Percentiles rank a stretch among this genome's conserved stretches.
Evolutionary conservation across 2,797 vertebrate species (phyloP).

Genomic region (Pangasius sanitwongsei): DNA sequence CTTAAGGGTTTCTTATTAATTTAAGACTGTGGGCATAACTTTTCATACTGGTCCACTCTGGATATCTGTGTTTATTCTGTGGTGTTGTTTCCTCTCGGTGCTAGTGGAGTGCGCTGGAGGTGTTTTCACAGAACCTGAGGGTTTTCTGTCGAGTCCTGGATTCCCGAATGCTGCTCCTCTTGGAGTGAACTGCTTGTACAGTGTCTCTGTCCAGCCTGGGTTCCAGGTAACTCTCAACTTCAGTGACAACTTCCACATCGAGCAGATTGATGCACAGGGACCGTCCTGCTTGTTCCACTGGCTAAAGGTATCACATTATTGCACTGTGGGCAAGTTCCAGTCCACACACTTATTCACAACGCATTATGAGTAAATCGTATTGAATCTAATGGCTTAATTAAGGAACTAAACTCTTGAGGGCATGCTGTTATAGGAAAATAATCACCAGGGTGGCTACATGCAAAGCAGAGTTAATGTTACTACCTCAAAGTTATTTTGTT

Average conservation of each 20-base stretch:
- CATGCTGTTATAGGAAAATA: background rate
- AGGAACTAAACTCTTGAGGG: background rate
- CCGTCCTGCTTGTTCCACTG: constrained; percentile 70
- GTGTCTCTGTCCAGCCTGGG: constrained; percentile 71
- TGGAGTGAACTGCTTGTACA: constrained; percentile 71
- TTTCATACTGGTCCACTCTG: background rate
- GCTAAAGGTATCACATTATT: constrained; percentile 69
- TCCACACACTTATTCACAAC: background rate
- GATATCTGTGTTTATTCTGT: background rate
- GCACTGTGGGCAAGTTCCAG: background rate
- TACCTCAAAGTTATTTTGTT: background rate
- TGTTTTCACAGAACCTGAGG: constrained; percentile 70
- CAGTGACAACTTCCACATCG: constrained; percentile 71
- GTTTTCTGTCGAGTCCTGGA: constrained; percentile 73
- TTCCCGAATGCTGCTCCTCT: constrained; percentile 65
- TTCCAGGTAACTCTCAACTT: constrained; percentile 75
- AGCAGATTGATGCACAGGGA: constrained; percentile 63
- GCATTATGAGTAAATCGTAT: background rate
- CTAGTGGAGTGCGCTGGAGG: constrained; percentile 72
- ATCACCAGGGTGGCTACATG: background rate
- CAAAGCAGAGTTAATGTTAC: background rate
- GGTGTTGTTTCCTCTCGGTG: constrained; percentile 7
- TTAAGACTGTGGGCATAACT: background rate
- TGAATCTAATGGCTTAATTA: background rate
- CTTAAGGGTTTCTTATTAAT: background rate